Evolutionary conservation across 2,797 vertebrate genomes (phyloP), one percentile per base, ranked within the genome.

Genomic region (Antennarius maculatus): DNA sequence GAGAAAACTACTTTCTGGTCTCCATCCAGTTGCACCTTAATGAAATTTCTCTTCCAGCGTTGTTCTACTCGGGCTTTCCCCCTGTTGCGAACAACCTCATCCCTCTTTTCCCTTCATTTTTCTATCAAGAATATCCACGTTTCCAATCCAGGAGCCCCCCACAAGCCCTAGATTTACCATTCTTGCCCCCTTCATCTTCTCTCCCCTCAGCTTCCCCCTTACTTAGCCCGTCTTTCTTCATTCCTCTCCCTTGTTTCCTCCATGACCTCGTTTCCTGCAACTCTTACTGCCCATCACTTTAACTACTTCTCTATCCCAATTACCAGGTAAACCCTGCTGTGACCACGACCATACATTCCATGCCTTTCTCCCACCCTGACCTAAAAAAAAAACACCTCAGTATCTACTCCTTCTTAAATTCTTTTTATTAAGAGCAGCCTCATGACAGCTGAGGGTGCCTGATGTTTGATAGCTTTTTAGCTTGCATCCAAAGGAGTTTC

Each of bases 381-480:
- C 86, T 77, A 23, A 23, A 23, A 54, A 23, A 54, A 76, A 85
- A 77, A 74, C 8, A 46, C 76, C 74, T 60, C 55, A 28, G 75
- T 79, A 23, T n/a, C 43, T n/a, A 18, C 31, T 61, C 18, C 31
- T 7, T 29, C n/a, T 23, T 16, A 13, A 34, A 34, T 43, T 61
- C 18, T 48, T 77, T 80, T 79, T 61, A 82, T 85, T 53, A 80
- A 77, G 67, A 14, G 0, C 16, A 70, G 75, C 27, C 55, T 79
- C 61, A 17, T 63, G 47, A 68, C 80, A 66, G 80, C 80, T 68
- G 46, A 66, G 71, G 61, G 64, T 61, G 64, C 81, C 80, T 79
- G 82, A 79, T 87, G 77, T 79, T 77, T 87, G 74, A 89, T 82
- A 82, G 88, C 82, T 88, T 91, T 86, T 91, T 90, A 91, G 79